Base-by-base conservation (phyloP, 2,113 vertebrate species). In the Phocoena phocoena region DNA sequence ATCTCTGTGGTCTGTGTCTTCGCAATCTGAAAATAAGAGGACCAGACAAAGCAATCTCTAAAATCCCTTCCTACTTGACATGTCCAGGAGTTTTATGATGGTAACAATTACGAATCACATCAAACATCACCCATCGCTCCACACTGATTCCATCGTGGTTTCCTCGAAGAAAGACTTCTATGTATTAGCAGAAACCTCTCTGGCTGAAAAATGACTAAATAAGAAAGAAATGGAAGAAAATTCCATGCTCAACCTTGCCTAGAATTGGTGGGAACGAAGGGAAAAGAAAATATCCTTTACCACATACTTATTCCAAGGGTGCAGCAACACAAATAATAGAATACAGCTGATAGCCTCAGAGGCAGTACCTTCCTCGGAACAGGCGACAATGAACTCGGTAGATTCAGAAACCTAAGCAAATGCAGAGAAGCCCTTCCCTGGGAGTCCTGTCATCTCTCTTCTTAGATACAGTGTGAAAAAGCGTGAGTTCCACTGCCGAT, bases 161-260 rank as follows among this genome's bases (percentile, higher is more conserved):
- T 89, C 28, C 47, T 38, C 21, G 8, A 53, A 60, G 62, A 93
- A 83, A 15, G 33, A 95, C 67, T 79, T 86, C 23, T 55, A 26
- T 7, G 17, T 28, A 28, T 82, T 77, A 85, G 18, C 73, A 93
- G 67, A 96, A 89, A 96, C 0, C 1, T 73, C 44, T 92, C 89
- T n/a, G 18, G 55, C 44, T 65, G 20, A 83, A 74, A 85, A 87
- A n/a, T 65, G 20, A n/a, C 53, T 87, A 84, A 68, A 25, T n/a
- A 74, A 55, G 50, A 81, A 95, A 85, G 53, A 96, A 93, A 83
- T 25, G 13, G 33, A 76, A 94, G 63, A 93, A 97, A 97, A 79
- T 55, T 89, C 11, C 31, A 73, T 20, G 38, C 1, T 96, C 14
- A 58, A 38, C 5, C 9, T 41, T 70, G 28, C 5, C 53, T 60